Percentiles rank a stretch among this genome's conserved stretches.
phyloP scores from a whole-genome alignment of 2,888 invertebrate species.

The Liopterus haemorrhoidalis region DNA sequence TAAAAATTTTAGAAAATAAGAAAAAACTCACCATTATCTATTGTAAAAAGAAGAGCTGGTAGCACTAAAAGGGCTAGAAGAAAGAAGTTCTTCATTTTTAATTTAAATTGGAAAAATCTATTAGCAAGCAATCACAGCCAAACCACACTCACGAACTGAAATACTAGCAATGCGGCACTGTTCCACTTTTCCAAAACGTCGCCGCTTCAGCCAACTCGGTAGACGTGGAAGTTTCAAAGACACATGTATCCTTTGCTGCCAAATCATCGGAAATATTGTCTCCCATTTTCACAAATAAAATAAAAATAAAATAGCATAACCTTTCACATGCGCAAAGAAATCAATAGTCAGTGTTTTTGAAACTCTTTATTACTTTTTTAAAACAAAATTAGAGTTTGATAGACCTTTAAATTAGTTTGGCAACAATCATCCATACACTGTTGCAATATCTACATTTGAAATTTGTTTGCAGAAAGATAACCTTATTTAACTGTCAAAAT shows the following conservation, averaged over 20 bases:
- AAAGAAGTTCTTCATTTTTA: constrained; percentile 61
- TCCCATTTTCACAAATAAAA: no score
- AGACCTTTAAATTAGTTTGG: no score
- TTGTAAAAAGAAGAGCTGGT: constrained; percentile 65
- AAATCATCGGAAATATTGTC: constrained; percentile 7
- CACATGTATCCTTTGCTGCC: constrained; percentile 41
- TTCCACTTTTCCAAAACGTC: constrained; percentile 12
- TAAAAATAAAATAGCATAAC: no score
- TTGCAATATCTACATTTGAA: no score
- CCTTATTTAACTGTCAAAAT: constrained; percentile 41
- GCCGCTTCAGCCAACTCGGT: constrained; percentile 30
- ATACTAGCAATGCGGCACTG: no score
- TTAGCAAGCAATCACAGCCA: constrained; percentile 13
- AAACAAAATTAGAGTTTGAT: no score
- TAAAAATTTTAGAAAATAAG: constrained; percentile 21
- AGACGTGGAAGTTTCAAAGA: constrained; percentile 43
- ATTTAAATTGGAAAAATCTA: background rate
- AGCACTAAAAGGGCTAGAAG: constrained; percentile 60
- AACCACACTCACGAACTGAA: constrained; percentile 17
- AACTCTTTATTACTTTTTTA: no score
- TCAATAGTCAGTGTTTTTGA: no score
- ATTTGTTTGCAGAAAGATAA: no score
- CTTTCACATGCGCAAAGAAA: no score
- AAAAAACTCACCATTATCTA: constrained; percentile 64
- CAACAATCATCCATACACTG: no score